phyloP scores from a whole-genome alignment of 2,797 vertebrate genomes.

The Podarcis siculus region DNA sequence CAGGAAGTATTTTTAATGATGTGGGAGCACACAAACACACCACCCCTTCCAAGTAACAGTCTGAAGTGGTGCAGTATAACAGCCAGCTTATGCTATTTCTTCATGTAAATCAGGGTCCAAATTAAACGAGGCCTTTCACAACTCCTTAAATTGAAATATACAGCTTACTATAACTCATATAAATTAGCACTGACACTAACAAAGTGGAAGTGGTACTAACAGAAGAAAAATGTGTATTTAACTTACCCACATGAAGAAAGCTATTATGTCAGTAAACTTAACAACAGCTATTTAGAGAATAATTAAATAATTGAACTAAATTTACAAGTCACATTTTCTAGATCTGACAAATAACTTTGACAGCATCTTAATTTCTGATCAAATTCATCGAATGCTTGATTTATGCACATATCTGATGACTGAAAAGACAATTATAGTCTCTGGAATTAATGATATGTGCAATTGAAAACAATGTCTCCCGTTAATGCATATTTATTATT shows the following conservation, averaged over 20 bases:
- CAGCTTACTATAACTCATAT: conserved; percentile 1
- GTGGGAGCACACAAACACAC: neutral
- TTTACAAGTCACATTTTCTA: conserved; percentile 12
- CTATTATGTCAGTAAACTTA: neutral
- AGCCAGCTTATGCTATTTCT: neutral
- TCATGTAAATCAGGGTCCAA: neutral
- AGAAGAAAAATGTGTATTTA: neutral
- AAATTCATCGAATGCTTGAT: neutral
- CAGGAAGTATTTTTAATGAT: neutral
- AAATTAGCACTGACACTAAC: neutral
- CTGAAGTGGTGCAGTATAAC: neutral
- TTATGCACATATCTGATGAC: neutral
- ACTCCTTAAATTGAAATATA: neutral
- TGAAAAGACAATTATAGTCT: neutral
- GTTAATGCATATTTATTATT: neutral
- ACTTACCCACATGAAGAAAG: conserved; percentile 1
- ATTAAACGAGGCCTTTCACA: neutral
- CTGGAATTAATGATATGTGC: neutral
- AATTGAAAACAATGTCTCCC: neutral
- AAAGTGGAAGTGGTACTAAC: neutral
- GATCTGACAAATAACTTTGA: neutral
- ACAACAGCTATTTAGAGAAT: neutral
- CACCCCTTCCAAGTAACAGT: neutral
- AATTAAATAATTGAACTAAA: neutral
- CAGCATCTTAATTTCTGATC: neutral